A percentile compares a stretch with the other conserved stretches of the same genome.
These are phyloP conservation scores for Eupithecia inturbata DNA, from an alignment of 2,888 invertebrate genomes.

Conservation along the genomic window DNA sequence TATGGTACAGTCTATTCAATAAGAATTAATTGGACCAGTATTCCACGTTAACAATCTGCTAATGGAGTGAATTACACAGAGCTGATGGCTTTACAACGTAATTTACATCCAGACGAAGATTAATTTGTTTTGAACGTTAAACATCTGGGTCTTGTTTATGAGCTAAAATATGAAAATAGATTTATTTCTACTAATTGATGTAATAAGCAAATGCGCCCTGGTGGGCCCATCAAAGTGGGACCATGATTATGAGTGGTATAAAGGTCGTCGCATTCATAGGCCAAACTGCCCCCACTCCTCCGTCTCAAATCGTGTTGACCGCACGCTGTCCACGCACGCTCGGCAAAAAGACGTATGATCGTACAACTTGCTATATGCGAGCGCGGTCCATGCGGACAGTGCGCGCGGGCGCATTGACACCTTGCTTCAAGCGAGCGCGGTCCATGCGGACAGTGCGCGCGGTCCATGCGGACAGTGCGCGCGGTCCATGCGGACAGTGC, in stretches of 20 bases:
- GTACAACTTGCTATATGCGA: too few relatives aligned
- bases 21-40: background rate
- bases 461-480: too few relatives aligned
- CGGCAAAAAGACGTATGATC: too few relatives aligned
- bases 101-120: constrained; percentile 25
- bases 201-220: background rate
- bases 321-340: too few relatives aligned
- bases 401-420: too few relatives aligned
- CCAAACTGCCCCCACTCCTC: background rate
- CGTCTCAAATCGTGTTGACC: background rate
- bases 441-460: too few relatives aligned
- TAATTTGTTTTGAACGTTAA: constrained; percentile 8
- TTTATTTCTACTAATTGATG: background rate
- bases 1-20: background rate
- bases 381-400: too few relatives aligned
- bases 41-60: constrained; percentile 1
- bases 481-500: too few relatives aligned
- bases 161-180: background rate
- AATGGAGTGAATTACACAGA: constrained; percentile 13
- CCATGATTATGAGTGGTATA: background rate
- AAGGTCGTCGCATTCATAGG: background rate
- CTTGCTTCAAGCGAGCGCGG: too few relatives aligned
- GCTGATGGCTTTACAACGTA: constrained; percentile 15
- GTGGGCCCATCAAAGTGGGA: background rate
- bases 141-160: constrained; percentile 15